phyloP scores from a whole-genome alignment of 2,113 vertebrate species.

The Callionymus lyra region DNA sequence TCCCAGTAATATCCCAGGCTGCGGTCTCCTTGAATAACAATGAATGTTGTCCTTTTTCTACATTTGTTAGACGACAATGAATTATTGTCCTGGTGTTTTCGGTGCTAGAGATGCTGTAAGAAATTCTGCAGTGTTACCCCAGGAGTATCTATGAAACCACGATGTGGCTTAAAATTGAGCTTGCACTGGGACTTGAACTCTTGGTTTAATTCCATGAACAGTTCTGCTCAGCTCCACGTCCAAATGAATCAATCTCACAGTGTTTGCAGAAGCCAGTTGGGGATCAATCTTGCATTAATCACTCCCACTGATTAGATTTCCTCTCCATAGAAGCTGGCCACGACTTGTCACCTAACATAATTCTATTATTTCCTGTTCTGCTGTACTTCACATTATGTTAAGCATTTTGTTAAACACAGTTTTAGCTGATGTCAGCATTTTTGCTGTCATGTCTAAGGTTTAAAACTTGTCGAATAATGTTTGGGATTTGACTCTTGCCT shows the following conservation, averaged over 20 bases:
- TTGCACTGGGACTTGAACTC: not conserved
- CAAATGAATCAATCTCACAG: not conserved
- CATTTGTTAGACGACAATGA: conserved; percentile 9
- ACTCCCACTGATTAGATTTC: not conserved
- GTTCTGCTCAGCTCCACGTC: no score
- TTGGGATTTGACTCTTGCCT: no score
- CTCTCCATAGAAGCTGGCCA: not conserved
- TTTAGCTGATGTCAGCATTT: no score
- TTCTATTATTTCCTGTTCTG: no score
- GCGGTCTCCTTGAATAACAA: conserved; percentile 10
- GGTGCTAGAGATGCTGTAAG: conserved; percentile 2
- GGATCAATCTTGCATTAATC: not conserved
- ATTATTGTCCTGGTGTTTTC: conserved; percentile 12
- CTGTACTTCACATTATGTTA: no score
- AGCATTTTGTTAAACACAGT: no score
- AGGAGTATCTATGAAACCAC: not conserved
- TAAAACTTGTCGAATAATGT: no score
- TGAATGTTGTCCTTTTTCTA: not conserved
- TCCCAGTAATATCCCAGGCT: conserved; percentile 2
- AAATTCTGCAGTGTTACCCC: not conserved
- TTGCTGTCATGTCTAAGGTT: no score
- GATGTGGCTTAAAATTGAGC: not conserved
- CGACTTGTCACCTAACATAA: no score
- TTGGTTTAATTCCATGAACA: no score
- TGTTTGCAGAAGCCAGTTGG: conserved; percentile 1